phyloP scores from a whole-genome alignment of 2,888 invertebrate species.

The Euplagia quadripunctaria region DNA sequence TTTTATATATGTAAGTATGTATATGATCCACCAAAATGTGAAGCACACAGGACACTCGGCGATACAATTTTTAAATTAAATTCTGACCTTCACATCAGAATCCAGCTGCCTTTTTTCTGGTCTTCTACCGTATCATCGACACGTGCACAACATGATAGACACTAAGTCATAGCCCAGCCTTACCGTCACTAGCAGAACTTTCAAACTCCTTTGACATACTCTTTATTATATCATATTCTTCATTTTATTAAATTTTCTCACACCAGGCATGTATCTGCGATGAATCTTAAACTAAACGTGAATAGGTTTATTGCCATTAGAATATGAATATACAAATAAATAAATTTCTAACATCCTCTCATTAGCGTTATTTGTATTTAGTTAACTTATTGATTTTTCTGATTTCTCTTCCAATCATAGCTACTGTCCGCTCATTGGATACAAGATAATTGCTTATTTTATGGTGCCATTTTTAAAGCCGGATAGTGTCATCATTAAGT shows the following conservation, averaged over 20 bases:
- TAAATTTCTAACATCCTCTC: constrained; percentile 3
- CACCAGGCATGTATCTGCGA: too few relatives aligned
- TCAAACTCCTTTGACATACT: too few relatives aligned
- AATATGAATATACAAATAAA: neutral
- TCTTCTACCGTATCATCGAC: neutral
- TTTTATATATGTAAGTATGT: too few relatives aligned
- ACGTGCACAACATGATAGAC: too few relatives aligned
- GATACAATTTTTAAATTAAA: too few relatives aligned
- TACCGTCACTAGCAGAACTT: too few relatives aligned
- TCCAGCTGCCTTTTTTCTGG: neutral
- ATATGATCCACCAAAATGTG: neutral
- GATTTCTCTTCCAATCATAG: neutral
- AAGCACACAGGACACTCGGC: neutral
- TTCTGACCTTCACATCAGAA: neutral
- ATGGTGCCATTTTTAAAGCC: neutral
- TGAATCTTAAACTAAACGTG: neutral
- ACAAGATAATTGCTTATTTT: neutral
- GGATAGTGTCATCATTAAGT: neutral
- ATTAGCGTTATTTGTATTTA: constrained; percentile 7
- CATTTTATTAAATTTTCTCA: too few relatives aligned
- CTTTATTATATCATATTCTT: too few relatives aligned
- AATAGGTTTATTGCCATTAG: constrained; percentile 6
- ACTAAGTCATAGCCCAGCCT: too few relatives aligned
- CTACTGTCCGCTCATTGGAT: neutral
- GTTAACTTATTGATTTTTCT: constrained; percentile 9